These are phyloP conservation scores for Caenorhabditis sp. DNA, from an alignment of 2,888 invertebrate species.

Conservation along the genomic window DNA sequence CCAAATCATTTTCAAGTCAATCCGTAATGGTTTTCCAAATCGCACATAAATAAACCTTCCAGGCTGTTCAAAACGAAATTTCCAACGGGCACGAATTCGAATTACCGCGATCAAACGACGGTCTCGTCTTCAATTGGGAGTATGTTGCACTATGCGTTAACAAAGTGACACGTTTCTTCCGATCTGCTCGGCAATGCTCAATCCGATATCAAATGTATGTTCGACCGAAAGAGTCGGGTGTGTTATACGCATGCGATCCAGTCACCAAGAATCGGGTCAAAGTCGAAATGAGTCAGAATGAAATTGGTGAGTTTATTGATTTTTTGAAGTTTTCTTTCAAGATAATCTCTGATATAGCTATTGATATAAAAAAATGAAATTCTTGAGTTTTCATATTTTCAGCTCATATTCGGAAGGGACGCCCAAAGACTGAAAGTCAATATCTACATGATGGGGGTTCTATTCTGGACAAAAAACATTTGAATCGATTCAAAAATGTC, in stretches of 20 bases:
- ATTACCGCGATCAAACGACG: constrained; percentile 76
- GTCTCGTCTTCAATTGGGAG: constrained; percentile 94
- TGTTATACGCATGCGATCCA: constrained; percentile 54
- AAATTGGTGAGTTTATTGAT: constrained; percentile 24
- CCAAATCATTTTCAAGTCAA: too few relatives aligned
- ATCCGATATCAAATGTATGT: constrained; percentile 88
- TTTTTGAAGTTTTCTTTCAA: background rate
- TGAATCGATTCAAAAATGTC: constrained; percentile 27
- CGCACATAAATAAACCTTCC: too few relatives aligned
- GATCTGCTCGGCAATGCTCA: constrained; percentile 87
- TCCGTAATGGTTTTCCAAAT: too few relatives aligned
- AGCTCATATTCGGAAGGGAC: constrained; percentile 74
- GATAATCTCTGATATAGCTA: too few relatives aligned
- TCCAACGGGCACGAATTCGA: constrained; percentile 14
- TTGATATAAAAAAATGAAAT: too few relatives aligned
- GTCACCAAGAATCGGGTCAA: constrained; percentile 52
- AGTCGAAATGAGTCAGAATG: constrained; percentile 38
- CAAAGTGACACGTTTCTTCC: constrained; percentile 77
- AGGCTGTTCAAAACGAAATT: constrained; percentile 35
- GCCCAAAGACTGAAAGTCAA: constrained; percentile 81
- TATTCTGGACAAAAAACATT: constrained; percentile 35
- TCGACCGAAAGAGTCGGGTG: constrained; percentile 85
- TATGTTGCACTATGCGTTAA: constrained; percentile 89
- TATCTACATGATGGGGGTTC: constrained; percentile 78
- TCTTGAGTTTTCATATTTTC: constrained; percentile 11